These are phyloP conservation scores for Dasysyrphus albostriatus DNA, from an alignment of 2,888 invertebrate genomes.

Conservation along the genomic window DNA sequence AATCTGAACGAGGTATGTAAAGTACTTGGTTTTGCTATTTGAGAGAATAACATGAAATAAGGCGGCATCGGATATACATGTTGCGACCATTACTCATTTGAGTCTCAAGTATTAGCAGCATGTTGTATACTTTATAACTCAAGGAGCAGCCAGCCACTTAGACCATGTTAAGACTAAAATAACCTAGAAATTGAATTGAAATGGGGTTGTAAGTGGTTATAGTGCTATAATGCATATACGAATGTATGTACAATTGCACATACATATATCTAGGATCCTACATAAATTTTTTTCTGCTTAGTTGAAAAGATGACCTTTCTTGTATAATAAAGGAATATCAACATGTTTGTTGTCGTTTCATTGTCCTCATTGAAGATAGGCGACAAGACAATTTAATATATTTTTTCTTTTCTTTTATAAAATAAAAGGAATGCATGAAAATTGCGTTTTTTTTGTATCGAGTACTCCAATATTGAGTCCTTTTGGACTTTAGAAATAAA, in stretches of 20 bases:
- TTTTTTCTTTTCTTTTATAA: neutral
- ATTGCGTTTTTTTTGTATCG: neutral
- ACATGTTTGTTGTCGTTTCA: conserved; percentile 31
- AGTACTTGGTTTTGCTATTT: conserved; percentile 1
- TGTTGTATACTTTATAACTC: conserved; percentile 17
- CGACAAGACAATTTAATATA: neutral
- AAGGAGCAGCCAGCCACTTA: conserved; percentile 62
- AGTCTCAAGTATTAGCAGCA: conserved; percentile 53
- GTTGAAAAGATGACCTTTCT: conserved; percentile 38
- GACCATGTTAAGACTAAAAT: conserved; percentile 65
- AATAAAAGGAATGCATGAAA: neutral
- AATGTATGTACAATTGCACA: too few relatives aligned
- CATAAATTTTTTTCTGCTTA: conserved; percentile 13
- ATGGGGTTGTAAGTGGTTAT: conserved; percentile 65
- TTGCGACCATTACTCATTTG: conserved; percentile 62
- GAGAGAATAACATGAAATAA: conserved; percentile 32
- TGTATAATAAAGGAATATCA: conserved; percentile 11
- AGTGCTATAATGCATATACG: too few relatives aligned
- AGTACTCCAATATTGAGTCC: too few relatives aligned
- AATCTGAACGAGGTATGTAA: conserved; percentile 23
- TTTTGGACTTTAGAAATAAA: too few relatives aligned
- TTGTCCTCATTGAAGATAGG: neutral
- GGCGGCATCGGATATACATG: conserved; percentile 43
- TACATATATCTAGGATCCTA: too few relatives aligned
- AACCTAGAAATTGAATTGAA: conserved; percentile 66